Evolutionary conservation across 2,888 invertebrate species (phyloP), one percentile per base, ranked within the genome.

Genomic region (Rhabditoides inermis): DNA sequence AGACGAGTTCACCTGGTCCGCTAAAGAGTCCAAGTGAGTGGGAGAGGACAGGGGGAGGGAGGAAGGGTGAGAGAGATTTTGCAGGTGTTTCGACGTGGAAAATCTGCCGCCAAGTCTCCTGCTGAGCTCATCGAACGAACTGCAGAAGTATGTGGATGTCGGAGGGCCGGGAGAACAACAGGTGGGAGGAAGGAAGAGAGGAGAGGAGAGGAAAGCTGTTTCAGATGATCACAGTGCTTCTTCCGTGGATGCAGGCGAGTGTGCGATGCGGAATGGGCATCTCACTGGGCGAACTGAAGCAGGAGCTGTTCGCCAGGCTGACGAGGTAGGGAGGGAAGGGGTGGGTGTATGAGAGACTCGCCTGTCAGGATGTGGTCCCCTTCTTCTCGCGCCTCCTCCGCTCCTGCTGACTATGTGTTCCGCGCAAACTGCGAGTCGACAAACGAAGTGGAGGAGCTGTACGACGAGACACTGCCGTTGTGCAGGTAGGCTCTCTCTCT

Each of bases 161-260:
- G 44, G 44, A 23, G 53, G 53, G 18, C 23, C 53, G 39, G 53
- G 53, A 3, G 47, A 53, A 2, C 45, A 39, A 20, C 18, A 18
- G 18, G 2, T 18, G 20, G 10, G 20, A 35, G 2, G 5, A 2
- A 48, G 22, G 25, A 26, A 37, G 23, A 22, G 49, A 57, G 27
- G n/a, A n/a, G n/a, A n/a, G n/a, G n/a, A n/a, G n/a, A n/a, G n/a
- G n/a, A n/a, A n/a, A n/a, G n/a, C n/a, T n/a, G n/a, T n/a, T n/a
- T n/a, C n/a, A n/a, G n/a, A 25, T 53, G 7, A 48, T 56, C 51
- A 53, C 49, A n/a, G 51, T 63, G 3, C 50, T 59, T 7, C 60
- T 65, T 32, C 65, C 65, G 2, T 65, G 62, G 65, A 61, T 65
- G 41, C 22, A 56, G n/a, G 60, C 61, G 10, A 60, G 61, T 18